Evolutionary conservation across 2,888 invertebrate species (phyloP), one percentile per base, ranked within the genome.

Genomic region (Dryadula phaetusa): DNA sequence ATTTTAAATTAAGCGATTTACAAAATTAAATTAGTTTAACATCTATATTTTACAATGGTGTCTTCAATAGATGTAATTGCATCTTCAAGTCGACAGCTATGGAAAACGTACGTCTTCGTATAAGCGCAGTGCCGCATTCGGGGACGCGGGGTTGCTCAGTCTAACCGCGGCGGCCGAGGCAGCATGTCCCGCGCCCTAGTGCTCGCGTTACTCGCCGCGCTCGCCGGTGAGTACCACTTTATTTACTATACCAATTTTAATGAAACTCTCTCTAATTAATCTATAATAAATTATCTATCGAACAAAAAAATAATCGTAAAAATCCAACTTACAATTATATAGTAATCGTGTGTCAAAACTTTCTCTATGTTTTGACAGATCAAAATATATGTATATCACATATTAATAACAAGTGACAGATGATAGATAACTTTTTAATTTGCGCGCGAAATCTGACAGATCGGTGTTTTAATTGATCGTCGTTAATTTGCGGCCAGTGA

Each of bases 51-150:
- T 22, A 14, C n/a, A 14, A 20, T 34, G 5, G 7, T 20, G 37
- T 22, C 22, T 22, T 22, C 6, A 28, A 60, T 7, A 28, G 44
- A 44, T 60, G 32, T 44, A 60, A 46, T 60, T 60, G 60, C 60
- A 60, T 46, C 60, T 37, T 60, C 44, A 44, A 60, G 72, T 73
- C 76, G 75, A 71, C 68, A 20, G 28, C 72, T 67, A 72, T 71
- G 79, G 76, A 72, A 69, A 70, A 70, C 64, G 40, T 56, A 65
- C 22, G 56, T 64, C n/a, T n/a, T n/a, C 62, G 66, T 60, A 74
- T 69, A 82, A 85, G 86, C 89, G 90, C 90, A 90, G 80, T 92
- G 90, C 92, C 92, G 92, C 92, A 92, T 84, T 92, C 83, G 85
- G 89, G 90, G 91, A 84, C 80, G 88, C 78, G 87, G 87, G 86